Evolutionary conservation across 92 coral and sea anemone species (phyloP).

Genomic region (Actinernus sp.): DNA sequence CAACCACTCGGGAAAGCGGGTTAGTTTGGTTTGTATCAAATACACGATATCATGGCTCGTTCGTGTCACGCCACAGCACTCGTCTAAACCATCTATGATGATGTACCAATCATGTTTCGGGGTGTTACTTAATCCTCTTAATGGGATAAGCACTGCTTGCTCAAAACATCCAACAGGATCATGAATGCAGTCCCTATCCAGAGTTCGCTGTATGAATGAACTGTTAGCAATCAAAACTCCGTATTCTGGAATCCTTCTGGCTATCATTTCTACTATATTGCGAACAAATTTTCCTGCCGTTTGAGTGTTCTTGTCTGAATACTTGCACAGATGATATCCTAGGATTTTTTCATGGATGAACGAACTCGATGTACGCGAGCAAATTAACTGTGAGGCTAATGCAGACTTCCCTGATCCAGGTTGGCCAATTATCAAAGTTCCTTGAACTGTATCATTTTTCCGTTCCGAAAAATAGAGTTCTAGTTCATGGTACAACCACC

Average conservation of each 20-base stretch:
- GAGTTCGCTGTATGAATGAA: constrained; percentile 31
- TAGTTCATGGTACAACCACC: constrained; percentile 38
- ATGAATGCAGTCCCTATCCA: constrained; percentile 42
- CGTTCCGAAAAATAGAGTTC: neutral
- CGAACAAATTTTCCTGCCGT: constrained; percentile 81
- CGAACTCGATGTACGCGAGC: constrained; percentile 72
- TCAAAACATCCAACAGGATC: constrained; percentile 78
- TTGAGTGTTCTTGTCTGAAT: constrained; percentile 62
- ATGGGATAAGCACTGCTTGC: constrained; percentile 56
- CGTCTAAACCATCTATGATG: constrained; percentile 80
- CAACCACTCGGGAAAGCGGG: constrained; percentile 70
- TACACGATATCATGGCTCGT: constrained; percentile 33
- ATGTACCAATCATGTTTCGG: constrained; percentile 21
- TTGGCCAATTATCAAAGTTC: constrained; percentile 62
- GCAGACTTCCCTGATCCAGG: constrained; percentile 92
- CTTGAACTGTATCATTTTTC: neutral
- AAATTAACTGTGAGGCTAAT: constrained; percentile 73
- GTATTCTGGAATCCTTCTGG: constrained; percentile 66
- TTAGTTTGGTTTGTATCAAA: constrained; percentile 27
- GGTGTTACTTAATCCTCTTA: constrained; percentile 12
- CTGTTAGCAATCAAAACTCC: constrained; percentile 21
- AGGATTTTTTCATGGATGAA: constrained; percentile 63
- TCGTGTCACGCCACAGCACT: constrained; percentile 42
- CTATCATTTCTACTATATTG: constrained; percentile 75
- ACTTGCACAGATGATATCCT: constrained; percentile 76